phyloP scores from a whole-genome alignment of 2,888 invertebrate genomes.

The Eulithis testata region DNA sequence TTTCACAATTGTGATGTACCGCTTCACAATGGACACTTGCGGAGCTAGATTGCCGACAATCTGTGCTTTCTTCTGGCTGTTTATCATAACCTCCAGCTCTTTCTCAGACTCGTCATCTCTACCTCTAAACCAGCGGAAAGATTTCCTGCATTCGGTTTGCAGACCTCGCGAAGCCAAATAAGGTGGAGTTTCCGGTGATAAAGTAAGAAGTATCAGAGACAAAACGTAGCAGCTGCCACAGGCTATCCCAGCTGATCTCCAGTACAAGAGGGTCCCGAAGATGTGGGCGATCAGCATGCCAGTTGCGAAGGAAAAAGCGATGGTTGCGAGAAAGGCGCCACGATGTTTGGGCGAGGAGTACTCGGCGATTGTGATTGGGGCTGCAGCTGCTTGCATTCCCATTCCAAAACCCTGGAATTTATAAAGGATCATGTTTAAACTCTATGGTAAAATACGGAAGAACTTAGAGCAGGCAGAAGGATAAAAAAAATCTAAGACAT shows the following conservation, averaged over 20 bases:
- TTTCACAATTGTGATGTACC: constrained; percentile 55
- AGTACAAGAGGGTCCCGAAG: constrained; percentile 85
- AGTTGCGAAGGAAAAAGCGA: constrained; percentile 85
- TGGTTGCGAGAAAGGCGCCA: constrained; percentile 86
- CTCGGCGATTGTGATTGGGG: constrained; percentile 77
- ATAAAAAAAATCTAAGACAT: too few species aligned
- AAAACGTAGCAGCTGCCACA: constrained; percentile 78
- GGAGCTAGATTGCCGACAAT: constrained; percentile 52
- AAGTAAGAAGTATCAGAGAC: constrained; percentile 78
- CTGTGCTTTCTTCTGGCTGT: constrained; percentile 62
- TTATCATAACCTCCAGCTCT: constrained; percentile 76
- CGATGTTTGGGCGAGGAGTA: constrained; percentile 84
- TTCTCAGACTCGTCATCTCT: constrained; percentile 67
- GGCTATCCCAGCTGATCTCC: constrained; percentile 84
- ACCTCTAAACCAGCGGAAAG: constrained; percentile 86
- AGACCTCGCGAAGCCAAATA: constrained; percentile 86
- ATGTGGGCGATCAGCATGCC: constrained; percentile 87
- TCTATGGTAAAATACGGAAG: background rate
- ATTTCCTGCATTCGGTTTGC: constrained; percentile 80
- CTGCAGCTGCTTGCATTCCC: constrained; percentile 81
- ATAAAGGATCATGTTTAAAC: background rate
- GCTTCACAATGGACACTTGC: constrained; percentile 61
- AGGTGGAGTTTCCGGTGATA: constrained; percentile 87
- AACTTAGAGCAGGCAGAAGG: background rate
- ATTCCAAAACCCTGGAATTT: constrained; percentile 77